phyloP scores from a whole-genome alignment of 2,797 vertebrate species.

The Eurystomus glaucurus region DNA sequence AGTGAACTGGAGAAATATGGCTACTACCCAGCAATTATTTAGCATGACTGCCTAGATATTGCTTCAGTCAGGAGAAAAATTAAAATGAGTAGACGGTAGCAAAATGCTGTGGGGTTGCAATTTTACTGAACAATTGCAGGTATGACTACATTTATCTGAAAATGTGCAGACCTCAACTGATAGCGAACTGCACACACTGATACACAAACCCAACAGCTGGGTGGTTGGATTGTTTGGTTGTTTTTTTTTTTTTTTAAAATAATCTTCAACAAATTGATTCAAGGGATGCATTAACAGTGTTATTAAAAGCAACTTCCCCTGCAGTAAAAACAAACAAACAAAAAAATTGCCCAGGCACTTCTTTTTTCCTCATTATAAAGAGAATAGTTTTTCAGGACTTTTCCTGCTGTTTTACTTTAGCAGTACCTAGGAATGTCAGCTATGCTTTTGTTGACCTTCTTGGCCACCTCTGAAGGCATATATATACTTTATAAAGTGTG shows the following conservation, averaged over 20 bases:
- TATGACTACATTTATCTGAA: background rate
- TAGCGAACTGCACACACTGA: background rate
- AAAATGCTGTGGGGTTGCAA: background rate
- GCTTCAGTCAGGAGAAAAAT: slow-evolving; percentile 38
- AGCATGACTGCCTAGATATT: slow-evolving; percentile 51
- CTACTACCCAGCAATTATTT: slow-evolving; percentile 63
- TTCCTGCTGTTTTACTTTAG: background rate
- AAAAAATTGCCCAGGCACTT: background rate
- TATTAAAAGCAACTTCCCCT: background rate
- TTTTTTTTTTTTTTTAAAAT: background rate
- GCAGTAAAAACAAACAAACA: background rate
- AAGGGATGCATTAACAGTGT: background rate
- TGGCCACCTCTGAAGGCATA: background rate
- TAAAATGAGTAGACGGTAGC: background rate
- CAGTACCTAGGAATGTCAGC: background rate
- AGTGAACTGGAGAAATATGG: slow-evolving; percentile 46
- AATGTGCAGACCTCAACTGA: background rate
- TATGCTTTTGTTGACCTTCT: background rate
- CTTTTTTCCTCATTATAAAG: background rate
- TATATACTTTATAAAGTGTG: background rate
- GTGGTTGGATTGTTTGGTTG: background rate
- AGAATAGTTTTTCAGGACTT: background rate
- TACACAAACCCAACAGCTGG: background rate
- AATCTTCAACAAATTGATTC: background rate
- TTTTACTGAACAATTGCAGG: background rate